Evolutionary conservation across 2,888 invertebrate species (phyloP), one percentile per base, ranked within the genome.

Genomic region (Megamerina dolium): DNA sequence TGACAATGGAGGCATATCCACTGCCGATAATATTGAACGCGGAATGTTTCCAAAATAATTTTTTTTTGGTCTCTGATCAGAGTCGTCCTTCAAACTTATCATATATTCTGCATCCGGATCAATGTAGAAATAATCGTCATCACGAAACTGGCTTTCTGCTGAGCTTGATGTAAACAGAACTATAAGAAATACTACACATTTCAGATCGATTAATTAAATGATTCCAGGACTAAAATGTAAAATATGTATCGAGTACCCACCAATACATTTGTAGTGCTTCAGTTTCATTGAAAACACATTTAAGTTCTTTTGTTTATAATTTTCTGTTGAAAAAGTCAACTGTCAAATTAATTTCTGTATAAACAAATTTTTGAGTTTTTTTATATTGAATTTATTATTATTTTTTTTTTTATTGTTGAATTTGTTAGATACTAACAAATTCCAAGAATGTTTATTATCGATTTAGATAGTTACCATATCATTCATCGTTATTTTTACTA

Each of bases 261-360:
- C 54, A 43, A 59, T 48, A 52, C 53, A 55, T 43, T 46, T 39
- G 35, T 46, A 45, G 41, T 27, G 33, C 41, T 43, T 56, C 43
- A 47, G 36, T 55, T 52, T 53, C 63, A 64, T 63, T 61, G 54
- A 53, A 50, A 55, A 44, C 31, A 53, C 58, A 55, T 54, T 52
- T 49, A 51, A 46, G 47, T 44, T 35, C 27, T 21, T 35, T 27
- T 46, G 27, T 45, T 46, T 43, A 31, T 43, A 27, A 31, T 19
- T 18, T 37, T 43, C 31, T 21, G 27, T 41, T 34, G 33, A 36
- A 29, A 21, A 41, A 41, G 27, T 29, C 29, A 41, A 36, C n/a
- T 35, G 12, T 35, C 29, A 35, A 26, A n/a, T n/a, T n/a, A n/a
- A n/a, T n/a, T n/a, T n/a, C n/a, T n/a, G n/a, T n/a, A n/a, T n/a